Evolutionary conservation across 2,797 vertebrate species (phyloP), one percentile per base, ranked within the genome.

Genomic region (Pitangus sulphuratus): DNA sequence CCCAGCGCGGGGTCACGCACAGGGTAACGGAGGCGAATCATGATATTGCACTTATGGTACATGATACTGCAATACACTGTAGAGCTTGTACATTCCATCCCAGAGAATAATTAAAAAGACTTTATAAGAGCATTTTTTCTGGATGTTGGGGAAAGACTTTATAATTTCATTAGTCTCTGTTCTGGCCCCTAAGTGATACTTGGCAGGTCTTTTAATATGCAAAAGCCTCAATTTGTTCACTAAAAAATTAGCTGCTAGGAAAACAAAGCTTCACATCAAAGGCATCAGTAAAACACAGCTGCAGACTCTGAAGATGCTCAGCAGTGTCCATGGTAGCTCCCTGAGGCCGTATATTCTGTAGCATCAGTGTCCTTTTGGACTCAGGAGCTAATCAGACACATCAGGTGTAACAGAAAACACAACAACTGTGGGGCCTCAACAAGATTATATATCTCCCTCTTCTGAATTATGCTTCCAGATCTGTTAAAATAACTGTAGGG

Each of bases 231-330:
- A 56, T 90, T 90, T 81, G 39, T 48, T 81, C 21, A 6, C 40
- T 76, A 86, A 84, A 66, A 86, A 94, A 90, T 80, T 45, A 85
- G 60, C 44, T 81, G 64, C 62, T 74, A 75, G 64, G 69, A 83
- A 80, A 95, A 88, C 84, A 93, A 80, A 84, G 86, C 69, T 86
- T 47, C 65, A 70, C 56, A 47, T 47, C 84, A 74, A 85, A 84
- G 35, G 35, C 37, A 51, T 65, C 13, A 54, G 77, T 40, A 80
- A 89, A 93, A 72, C 70, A 54, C 69, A 81, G 57, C 70, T 37
- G 60, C 64, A 69, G 15, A 57, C 39, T 44, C 30, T 17, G 76
- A 39, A 37, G 64, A 60, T 22, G 40, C 37, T 87, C 47, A 21
- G 64, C 58, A 40, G 50, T 47, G 35, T 25, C 61, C 0, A 0